Evolutionary conservation across 2,888 invertebrate genomes (phyloP), one percentile per base, ranked within the genome.

Genomic region (Eristalis intricaria): DNA sequence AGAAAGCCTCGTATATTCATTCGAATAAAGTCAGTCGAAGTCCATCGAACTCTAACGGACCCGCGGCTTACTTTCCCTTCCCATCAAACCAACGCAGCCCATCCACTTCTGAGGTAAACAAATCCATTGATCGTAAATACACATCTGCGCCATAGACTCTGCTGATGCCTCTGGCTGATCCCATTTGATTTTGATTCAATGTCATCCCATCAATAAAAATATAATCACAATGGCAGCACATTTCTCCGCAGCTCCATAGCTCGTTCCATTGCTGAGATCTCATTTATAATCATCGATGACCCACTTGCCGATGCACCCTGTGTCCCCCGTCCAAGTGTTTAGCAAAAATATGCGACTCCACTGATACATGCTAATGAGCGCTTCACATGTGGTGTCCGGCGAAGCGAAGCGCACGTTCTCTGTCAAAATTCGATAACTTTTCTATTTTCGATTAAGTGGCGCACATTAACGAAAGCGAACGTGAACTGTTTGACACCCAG

Each of bases 381-480:
- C 7, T 19, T 50, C 50, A 50, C 8, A 19, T n/a, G 50, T n/a
- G 5, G n/a, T 50, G 5, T 50, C 4, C n/a, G 19, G 19, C 19
- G 15, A 5, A 19, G 1, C n/a, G 19, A 19, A 8, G 50, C 19
- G 50, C 50, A 50, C 50, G 50, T 19, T 50, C 50, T 50, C 50
- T 19, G 50, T 2, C 50, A 8, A 19, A n/a, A 50, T 19, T 50
- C 43, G 40, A 56, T 76, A 65, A 64, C 43, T 43, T 43, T 77
- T 78, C 70, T 71, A 78, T 70, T 75, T 70, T 56, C 50, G 40
- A 60, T 29, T 56, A 75, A 69, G 74, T 84, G 61, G 70, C 60
- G 50, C 79, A 32, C 70, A 8, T 56, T 29, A 78, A 79, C 50
- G 84, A 84, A 84, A 84, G 84, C 23, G 65, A 84, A 75, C 38